phyloP scores from a whole-genome alignment of 1,140 invertebrate species.

The Drosophila lowei region DNA sequence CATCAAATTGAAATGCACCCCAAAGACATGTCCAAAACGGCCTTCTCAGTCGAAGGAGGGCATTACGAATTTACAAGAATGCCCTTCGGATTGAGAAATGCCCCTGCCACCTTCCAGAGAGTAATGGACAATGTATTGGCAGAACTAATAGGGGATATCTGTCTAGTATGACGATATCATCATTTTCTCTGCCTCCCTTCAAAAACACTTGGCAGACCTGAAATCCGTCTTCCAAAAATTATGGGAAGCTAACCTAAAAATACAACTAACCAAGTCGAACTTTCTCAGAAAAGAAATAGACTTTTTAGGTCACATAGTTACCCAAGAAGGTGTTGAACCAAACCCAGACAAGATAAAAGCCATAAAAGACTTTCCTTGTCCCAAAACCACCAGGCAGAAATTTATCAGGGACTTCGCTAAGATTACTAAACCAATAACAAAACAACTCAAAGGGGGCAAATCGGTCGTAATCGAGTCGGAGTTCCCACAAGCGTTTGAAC shows the following conservation, averaged over 20 bases:
- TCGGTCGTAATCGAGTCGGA: neutral
- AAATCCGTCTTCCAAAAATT: too few relatives aligned
- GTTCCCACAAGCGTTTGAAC: constrained; percentile 1
- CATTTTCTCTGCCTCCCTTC: neutral
- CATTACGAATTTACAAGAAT: constrained; percentile 9
- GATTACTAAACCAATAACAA: neutral
- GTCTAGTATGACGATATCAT: constrained; percentile 2
- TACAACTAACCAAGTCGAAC: neutral
- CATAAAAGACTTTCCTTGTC: neutral
- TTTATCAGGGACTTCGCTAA: constrained; percentile 6
- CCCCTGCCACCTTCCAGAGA: constrained; percentile 18
- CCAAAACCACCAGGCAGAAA: neutral
- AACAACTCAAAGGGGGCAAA: neutral
- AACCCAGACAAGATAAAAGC: constrained; percentile 10
- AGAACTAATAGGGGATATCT: constrained; percentile 1
- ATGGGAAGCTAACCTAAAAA: neutral
- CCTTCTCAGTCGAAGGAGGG: neutral
- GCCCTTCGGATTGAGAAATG: constrained; percentile 1
- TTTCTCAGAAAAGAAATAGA: neutral
- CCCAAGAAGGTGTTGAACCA: constrained; percentile 1
- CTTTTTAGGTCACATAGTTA: constrained; percentile 1
- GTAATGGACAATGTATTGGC: constrained; percentile 36
- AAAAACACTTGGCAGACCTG: constrained; percentile 3
- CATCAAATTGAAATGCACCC: constrained; percentile 12
- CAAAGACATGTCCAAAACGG: constrained; percentile 3